Conservation (phyloP, 2,797 vertebrate species). For the Leucoraja ocellata region DNA sequence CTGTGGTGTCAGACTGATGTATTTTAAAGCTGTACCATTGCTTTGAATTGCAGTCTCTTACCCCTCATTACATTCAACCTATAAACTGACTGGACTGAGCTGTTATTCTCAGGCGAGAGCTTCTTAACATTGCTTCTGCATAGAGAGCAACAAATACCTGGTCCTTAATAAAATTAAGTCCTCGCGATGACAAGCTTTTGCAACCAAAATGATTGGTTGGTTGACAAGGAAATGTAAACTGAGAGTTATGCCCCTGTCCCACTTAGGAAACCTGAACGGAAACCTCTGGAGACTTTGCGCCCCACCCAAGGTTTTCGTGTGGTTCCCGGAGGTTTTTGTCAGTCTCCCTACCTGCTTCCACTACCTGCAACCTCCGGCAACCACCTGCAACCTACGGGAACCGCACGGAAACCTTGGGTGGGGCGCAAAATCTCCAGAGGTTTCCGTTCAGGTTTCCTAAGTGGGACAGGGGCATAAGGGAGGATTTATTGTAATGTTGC, state of each 20-base stretch:
- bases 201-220: background rate
- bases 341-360: too few relatives aligned
- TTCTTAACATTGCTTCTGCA: background rate
- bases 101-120: background rate
- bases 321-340: too few relatives aligned
- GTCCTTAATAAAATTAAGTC: background rate
- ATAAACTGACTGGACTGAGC: background rate
- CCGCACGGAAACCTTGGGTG: too few relatives aligned
- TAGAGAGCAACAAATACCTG: background rate
- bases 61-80: background rate
- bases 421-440: too few relatives aligned
- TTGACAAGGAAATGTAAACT: background rate
- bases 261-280: too few relatives aligned
- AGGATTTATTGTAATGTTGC: background rate
- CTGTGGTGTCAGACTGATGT: background rate
- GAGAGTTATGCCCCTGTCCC: too few relatives aligned
- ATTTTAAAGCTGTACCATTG: background rate
- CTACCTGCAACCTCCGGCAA: too few relatives aligned
- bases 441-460: too few relatives aligned
- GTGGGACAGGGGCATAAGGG: background rate
- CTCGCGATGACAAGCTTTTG: background rate
- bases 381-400: too few relatives aligned
- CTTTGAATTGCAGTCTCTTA: background rate
- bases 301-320: too few relatives aligned
- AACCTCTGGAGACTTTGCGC: too few relatives aligned